phyloP scores from a whole-genome alignment of 2,888 invertebrate species.

The Drosophila leonis region DNA sequence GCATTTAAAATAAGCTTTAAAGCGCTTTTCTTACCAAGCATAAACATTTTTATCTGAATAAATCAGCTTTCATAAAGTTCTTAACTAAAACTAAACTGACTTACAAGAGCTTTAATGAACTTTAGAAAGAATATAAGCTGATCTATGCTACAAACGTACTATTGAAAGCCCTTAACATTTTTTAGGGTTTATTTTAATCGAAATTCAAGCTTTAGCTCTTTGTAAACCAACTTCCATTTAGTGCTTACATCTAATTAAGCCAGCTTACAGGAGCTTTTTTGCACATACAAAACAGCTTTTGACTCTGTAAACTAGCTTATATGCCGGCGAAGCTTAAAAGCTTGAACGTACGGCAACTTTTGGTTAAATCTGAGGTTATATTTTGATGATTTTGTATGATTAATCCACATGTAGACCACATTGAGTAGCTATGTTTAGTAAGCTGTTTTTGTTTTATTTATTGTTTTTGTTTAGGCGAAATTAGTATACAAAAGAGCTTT shows the following conservation, averaged over 20 bases:
- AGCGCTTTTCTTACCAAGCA: too few species aligned
- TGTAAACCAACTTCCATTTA: neutral
- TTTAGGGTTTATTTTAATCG: neutral
- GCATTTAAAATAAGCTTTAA: too few species aligned
- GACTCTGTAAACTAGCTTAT: slow-evolving; percentile 23
- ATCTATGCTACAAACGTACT: neutral
- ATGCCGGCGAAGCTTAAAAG: slow-evolving; percentile 20
- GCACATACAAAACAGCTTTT: neutral
- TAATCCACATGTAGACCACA: slow-evolving; percentile 80
- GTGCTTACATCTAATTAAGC: neutral
- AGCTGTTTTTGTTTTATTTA: slow-evolving; percentile 38
- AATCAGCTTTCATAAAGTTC: too few species aligned
- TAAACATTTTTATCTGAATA: too few species aligned
- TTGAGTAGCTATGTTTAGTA: slow-evolving; percentile 77
- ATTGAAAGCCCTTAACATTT: neutral
- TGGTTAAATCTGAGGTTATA: slow-evolving; percentile 62
- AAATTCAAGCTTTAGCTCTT: neutral
- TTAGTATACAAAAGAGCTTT: slow-evolving; percentile 81
- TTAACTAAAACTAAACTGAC: neutral
- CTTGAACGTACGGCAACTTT: slow-evolving; percentile 29
- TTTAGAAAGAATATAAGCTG: neutral
- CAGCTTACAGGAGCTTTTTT: slow-evolving; percentile 9
- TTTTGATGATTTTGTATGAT: slow-evolving; percentile 64
- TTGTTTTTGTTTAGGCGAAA: slow-evolving; percentile 61
- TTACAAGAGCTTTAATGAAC: neutral